phyloP scores from a whole-genome alignment of 2,888 invertebrate genomes.

The Dorcus hopei region DNA sequence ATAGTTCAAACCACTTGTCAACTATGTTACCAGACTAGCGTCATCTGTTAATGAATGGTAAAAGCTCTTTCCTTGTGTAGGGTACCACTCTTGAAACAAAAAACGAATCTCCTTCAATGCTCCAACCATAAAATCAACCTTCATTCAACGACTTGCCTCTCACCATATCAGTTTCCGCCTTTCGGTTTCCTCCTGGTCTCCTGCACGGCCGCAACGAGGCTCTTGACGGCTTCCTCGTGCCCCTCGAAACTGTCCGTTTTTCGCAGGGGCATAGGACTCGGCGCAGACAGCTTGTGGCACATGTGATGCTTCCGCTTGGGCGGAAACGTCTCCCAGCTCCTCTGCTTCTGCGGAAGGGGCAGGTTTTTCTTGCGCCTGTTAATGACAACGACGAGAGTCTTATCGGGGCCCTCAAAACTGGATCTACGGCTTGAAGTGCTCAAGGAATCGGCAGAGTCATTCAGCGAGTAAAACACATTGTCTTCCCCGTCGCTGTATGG shows the following conservation, averaged over 20 bases:
- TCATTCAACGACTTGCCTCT: background rate
- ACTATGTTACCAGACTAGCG: too few species aligned
- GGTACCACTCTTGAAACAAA: too few species aligned
- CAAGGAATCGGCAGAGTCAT: conserved; percentile 56
- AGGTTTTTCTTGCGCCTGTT: conserved; percentile 45
- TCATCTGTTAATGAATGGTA: too few species aligned
- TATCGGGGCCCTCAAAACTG: conserved; percentile 51
- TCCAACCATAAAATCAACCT: too few species aligned
- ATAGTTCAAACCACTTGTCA: too few species aligned
- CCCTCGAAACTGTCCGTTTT: conserved; percentile 69
- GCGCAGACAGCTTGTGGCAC: conserved; percentile 41
- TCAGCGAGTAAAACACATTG: conserved; percentile 52
- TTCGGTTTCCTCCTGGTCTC: conserved; percentile 59
- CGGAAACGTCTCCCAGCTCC: conserved; percentile 64
- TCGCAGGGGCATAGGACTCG: conserved; percentile 47
- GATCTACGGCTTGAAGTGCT: conserved; percentile 57
- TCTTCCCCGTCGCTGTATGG: conserved; percentile 59
- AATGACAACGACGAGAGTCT: conserved; percentile 56
- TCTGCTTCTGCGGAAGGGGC: conserved; percentile 57
- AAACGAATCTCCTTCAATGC: too few species aligned
- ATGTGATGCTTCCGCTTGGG: conserved; percentile 50
- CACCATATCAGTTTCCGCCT: conserved; percentile 39
- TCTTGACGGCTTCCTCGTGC: conserved; percentile 66
- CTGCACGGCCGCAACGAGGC: conserved; percentile 64
- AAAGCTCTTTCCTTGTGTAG: too few species aligned